Evolutionary conservation across 2,888 invertebrate species (phyloP), one percentile per base, ranked within the genome.

Genomic region (Hyposoter didymator): DNA sequence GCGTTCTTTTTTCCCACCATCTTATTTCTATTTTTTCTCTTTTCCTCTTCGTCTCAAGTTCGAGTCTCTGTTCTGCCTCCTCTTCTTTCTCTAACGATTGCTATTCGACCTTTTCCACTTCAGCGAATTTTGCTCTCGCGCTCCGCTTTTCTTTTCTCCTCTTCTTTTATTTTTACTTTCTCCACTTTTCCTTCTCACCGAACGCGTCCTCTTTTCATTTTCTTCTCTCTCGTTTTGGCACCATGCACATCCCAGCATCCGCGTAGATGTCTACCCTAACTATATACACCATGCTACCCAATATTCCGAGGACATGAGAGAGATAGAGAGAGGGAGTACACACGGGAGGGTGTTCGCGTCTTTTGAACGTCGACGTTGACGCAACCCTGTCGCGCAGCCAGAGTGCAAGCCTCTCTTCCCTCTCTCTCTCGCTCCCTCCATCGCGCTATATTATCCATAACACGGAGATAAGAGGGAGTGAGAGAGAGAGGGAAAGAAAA

Each of bases 311-410:
- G 32, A 17, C 6, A 8, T 7, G 32, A 49, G 35, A 43, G 39
- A 35, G 19, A 52, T 72, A 32, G 62, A 35, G 72, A 35, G 49
- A 47, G 72, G 32, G 43, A 80, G 45, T 35, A 62, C 59, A 78
- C 70, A 70, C 69, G 66, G 59, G 84, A 76, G 78, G 75, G 84
- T 90, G 89, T 91, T 88, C 88, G 84, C 88, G 91, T 92, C 92
- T 91, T 92, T 92, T 92, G 91, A 90, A 92, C 92, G 92, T 91
- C 91, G 91, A 92, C 93, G 93, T 92, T 91, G 92, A 93, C 93
- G 93, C 92, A 91, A 91, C 90, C 91, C 91, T 88, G 78, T 80
- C 84, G 93, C 92, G 92, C 92, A 92, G 91, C 91, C 88, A 62
- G 87, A 80, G 80, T 70, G 82, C 80, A 84, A 70, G 47, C 70